Percentiles rank a stretch among this genome's conserved stretches.
Evolutionary conservation across 2,797 vertebrate genomes (phyloP).

Genomic region (Tokudaia muenninki): DNA sequence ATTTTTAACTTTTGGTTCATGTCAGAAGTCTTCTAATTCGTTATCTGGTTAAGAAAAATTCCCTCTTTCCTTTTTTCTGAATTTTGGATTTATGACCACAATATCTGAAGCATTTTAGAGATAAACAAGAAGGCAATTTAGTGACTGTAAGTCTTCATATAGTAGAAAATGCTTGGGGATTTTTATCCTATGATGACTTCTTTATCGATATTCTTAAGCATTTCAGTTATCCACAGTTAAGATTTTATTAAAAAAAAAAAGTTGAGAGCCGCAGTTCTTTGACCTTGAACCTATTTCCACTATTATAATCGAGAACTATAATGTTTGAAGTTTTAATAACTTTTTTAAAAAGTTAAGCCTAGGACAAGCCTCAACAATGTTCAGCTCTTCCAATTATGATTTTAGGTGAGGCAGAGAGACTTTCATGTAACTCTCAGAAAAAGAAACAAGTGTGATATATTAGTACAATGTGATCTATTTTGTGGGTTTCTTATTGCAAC

Average conservation of each 20-base stretch:
- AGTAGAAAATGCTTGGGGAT: not conserved
- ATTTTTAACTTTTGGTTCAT: not conserved
- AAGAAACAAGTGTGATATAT: slow-evolving; percentile 16
- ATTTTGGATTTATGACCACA: not conserved
- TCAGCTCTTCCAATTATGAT: not conserved
- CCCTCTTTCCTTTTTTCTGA: not conserved
- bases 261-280: slow-evolving; percentile 18
- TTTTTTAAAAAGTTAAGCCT: slow-evolving; percentile 55
- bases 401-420: not conserved
- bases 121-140: slow-evolving; percentile 3
- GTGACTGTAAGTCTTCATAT: not conserved
- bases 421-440: slow-evolving; percentile 18
- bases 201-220: slow-evolving; percentile 9
- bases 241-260: slow-evolving; percentile 32
- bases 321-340: slow-evolving; percentile 17
- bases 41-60: not conserved
- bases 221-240: not conserved
- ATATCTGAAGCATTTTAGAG: slow-evolving; percentile 23
- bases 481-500: not conserved
- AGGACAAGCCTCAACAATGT: slow-evolving; percentile 2
- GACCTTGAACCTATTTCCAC: slow-evolving; percentile 36
- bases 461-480: not conserved
- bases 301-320: not conserved
- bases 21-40: not conserved
- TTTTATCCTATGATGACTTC: slow-evolving; percentile 17